phyloP scores from a whole-genome alignment of 2,113 vertebrate genomes.

The Gila orcuttii region DNA sequence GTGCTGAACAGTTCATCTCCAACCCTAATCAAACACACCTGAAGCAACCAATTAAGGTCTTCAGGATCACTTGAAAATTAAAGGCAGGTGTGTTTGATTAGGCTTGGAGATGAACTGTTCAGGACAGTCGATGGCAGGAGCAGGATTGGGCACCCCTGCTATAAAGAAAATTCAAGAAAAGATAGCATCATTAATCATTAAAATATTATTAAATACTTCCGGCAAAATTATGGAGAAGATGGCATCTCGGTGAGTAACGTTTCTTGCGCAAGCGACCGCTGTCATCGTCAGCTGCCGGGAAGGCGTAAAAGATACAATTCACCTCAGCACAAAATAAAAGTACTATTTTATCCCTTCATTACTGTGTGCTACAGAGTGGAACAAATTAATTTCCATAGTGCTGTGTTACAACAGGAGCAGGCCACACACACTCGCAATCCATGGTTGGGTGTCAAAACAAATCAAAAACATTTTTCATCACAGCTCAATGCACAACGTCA shows the following conservation, averaged over 20 bases:
- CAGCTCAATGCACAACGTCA: constrained; percentile 6
- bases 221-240: not conserved
- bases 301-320: constrained; percentile 13
- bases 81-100: too few species aligned
- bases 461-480: constrained; percentile 35
- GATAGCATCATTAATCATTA: constrained; percentile 2
- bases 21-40: too few species aligned
- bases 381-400: constrained; percentile 56
- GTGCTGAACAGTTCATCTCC: too few species aligned
- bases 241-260: not conserved
- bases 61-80: too few species aligned
- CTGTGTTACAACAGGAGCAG: constrained; percentile 14
- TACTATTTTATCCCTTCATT: constrained; percentile 54
- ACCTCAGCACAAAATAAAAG: constrained; percentile 42
- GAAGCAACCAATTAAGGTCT: too few species aligned
- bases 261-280: not conserved
- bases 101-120: too few species aligned
- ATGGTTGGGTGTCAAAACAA: not conserved
- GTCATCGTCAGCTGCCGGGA: constrained; percentile 22
- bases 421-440: not conserved
- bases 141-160: too few species aligned
- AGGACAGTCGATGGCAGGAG: too few species aligned
- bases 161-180: not conserved
- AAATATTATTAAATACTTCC: not conserved
- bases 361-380: constrained; percentile 50